These are phyloP conservation scores for Tromatobia lineatoria DNA, from an alignment of 2,888 invertebrate species.

Conservation along the genomic window DNA sequence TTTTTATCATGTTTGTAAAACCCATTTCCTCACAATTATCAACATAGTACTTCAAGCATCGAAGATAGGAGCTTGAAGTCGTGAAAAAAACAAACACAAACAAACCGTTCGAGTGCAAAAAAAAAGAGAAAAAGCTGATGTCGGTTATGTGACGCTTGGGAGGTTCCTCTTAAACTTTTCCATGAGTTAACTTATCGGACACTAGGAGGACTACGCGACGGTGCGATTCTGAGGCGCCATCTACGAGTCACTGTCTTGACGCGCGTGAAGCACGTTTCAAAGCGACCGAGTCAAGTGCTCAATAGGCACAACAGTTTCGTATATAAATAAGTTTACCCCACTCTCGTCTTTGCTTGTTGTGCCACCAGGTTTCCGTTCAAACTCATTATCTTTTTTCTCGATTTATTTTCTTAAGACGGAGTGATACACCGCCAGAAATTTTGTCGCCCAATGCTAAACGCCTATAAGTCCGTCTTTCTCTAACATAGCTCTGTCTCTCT, in stretches of 20 bases:
- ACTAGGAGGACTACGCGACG: slow-evolving; percentile 55
- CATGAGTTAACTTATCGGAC: slow-evolving; percentile 39
- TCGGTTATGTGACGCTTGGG: slow-evolving; percentile 8
- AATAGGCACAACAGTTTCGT: slow-evolving; percentile 33
- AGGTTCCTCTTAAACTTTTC: not conserved
- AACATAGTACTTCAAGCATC: not conserved
- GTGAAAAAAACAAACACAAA: not conserved
- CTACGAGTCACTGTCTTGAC: slow-evolving; percentile 24
- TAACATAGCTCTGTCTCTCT: too few species aligned
- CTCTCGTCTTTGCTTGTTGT: not conserved
- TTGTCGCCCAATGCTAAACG: too few species aligned
- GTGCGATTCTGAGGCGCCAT: slow-evolving; percentile 48
- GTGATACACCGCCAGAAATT: too few species aligned
- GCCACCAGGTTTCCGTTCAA: not conserved
- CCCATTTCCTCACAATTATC: not conserved
- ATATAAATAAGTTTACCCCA: not conserved
- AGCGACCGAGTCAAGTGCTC: slow-evolving; percentile 31
- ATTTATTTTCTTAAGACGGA: slow-evolving; percentile 12
- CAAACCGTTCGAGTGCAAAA: not conserved
- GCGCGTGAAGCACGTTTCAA: slow-evolving; percentile 32
- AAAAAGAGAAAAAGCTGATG: not conserved
- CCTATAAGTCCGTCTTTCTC: too few species aligned
- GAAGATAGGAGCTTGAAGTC: not conserved
- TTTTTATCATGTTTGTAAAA: not conserved
- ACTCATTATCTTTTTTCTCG: not conserved